A percentile compares a stretch with the other conserved stretches of the same genome.
These are phyloP conservation scores for Microcebus jonahi DNA, from an alignment of 2,113 vertebrate species.

Conservation along the genomic window DNA sequence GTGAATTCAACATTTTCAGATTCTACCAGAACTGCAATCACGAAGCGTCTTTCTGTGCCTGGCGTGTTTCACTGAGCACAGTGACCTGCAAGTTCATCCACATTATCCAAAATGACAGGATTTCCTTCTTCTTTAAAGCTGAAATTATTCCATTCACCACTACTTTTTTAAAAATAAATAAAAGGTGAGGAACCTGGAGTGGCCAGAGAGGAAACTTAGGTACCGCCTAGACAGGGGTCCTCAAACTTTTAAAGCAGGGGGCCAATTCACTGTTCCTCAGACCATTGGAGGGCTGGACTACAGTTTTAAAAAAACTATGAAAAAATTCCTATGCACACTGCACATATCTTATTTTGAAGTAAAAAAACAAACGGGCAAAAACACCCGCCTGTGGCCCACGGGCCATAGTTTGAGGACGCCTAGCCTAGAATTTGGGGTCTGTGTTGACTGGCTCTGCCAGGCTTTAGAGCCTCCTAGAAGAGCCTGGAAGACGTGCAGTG, in stretches of 20 bases:
- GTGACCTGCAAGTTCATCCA: neutral
- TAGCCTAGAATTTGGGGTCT: neutral
- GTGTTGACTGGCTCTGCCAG: neutral
- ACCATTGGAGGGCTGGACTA: too few species aligned
- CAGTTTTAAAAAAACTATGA: too few species aligned
- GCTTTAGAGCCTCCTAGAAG: neutral
- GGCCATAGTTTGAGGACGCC: too few species aligned
- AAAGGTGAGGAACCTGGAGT: neutral
- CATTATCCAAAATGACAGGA: neutral
- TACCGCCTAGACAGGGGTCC: too few species aligned
- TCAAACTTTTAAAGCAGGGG: too few species aligned
- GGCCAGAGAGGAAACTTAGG: accelerated
- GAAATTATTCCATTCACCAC: neutral
- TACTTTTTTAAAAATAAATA: neutral
- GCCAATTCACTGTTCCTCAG: too few species aligned
- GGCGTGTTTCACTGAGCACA: neutral
- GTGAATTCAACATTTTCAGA: neutral
- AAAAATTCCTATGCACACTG: too few species aligned
- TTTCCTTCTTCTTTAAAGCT: neutral
- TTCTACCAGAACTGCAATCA: neutral
- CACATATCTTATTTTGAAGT: too few species aligned
- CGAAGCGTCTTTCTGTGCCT: neutral
- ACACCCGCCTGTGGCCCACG: too few species aligned
- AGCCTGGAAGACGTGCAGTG: neutral
- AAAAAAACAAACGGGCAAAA: too few species aligned